These are phyloP conservation scores for Tetrax tetrax DNA, from an alignment of 2,113 vertebrate species.

Conservation along the genomic window DNA sequence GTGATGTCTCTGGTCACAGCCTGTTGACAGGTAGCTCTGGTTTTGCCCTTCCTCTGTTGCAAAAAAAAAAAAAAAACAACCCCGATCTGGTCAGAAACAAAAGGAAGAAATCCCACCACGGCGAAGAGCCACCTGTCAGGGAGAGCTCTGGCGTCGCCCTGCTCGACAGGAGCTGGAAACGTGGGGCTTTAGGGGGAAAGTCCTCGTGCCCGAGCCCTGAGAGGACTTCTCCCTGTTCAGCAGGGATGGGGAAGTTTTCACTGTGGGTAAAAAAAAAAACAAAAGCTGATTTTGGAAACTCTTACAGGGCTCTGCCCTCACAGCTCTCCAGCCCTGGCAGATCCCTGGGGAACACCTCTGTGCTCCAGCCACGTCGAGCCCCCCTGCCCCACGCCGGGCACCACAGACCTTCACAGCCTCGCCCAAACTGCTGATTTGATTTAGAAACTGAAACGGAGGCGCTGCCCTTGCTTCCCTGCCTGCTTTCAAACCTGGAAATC, in stretches of 20 bases:
- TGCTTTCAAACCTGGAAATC: neutral
- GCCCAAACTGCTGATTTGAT: neutral
- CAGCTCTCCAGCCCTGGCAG: accelerated
- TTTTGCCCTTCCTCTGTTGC: neutral
- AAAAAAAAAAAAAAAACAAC: neutral
- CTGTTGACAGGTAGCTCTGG: neutral
- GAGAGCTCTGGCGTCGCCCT: accelerated
- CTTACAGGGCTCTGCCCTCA: too few relatives aligned
- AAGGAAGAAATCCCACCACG: neutral
- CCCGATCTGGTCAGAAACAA: neutral
- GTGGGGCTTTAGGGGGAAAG: neutral
- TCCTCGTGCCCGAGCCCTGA: neutral
- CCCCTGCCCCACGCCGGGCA: neutral
- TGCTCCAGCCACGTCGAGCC: accelerated
- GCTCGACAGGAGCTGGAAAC: neutral
- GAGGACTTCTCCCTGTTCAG: accelerated
- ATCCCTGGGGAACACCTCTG: neutral
- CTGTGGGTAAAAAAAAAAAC: neutral
- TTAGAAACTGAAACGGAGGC: accelerated
- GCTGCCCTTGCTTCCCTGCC: neutral
- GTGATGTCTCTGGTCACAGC: neutral
- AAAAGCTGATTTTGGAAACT: neutral
- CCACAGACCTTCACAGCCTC: neutral
- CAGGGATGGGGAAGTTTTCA: neutral
- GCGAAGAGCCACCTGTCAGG: neutral